Evolutionary conservation across 2,113 vertebrate species (phyloP).

Genomic region (rat (Rattus norvegicus)): GRCr8 NC_086032.1:78926001-78926500

Average conservation of each 20-base stretch:
- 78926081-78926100: neutral
- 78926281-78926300: neutral
- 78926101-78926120: neutral
- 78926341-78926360: neutral
- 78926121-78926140: neutral
- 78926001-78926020: neutral
- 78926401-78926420: neutral
- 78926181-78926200: neutral
- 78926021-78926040: neutral
- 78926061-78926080: neutral
- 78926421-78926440: fast-evolving
- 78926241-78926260: fast-evolving
- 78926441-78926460: neutral
- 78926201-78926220: neutral
- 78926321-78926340: neutral
- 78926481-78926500: neutral
- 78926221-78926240: fast-evolving
- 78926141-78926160: neutral
- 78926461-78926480: fast-evolving
- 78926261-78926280: neutral
- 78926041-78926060: neutral
- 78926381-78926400: neutral
- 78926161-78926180: fast-evolving
- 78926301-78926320: fast-evolving
- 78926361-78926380: neutral